phyloP scores from a whole-genome alignment of 2,888 invertebrate species.

The Corbicula japonica region DNA sequence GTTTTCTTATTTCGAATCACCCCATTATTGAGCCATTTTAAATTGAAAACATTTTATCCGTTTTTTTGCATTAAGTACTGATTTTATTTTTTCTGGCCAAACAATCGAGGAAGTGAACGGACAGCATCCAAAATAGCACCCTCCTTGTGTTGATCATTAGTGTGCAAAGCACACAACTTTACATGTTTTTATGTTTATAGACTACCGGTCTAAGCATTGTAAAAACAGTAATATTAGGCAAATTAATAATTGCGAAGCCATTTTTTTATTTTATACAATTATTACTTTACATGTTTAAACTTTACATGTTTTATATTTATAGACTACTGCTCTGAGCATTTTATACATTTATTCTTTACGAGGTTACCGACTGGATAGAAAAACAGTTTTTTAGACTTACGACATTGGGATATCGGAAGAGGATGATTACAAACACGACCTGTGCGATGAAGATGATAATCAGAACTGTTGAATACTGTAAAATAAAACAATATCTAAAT shows the following conservation, averaged over 20 bases:
- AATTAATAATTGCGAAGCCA: not conserved
- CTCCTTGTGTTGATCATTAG: too few relatives aligned
- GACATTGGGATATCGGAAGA: not conserved
- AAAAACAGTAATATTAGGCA: not conserved
- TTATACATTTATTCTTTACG: not conserved
- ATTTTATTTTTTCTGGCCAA: too few relatives aligned
- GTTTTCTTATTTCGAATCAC: too few relatives aligned
- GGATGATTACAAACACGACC: constrained; percentile 23
- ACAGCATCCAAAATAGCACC: too few relatives aligned
- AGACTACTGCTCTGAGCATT: not conserved
- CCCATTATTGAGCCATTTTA: too few relatives aligned
- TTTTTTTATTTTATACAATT: not conserved
- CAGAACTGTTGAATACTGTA: constrained; percentile 34
- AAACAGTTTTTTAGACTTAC: not conserved
- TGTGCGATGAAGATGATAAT: constrained; percentile 16
- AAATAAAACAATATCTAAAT: too few relatives aligned
- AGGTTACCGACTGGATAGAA: not conserved
- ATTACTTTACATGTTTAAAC: not conserved
- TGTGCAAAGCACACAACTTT: too few relatives aligned
- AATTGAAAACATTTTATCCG: too few relatives aligned
- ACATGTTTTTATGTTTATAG: too few relatives aligned
- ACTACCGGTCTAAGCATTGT: too few relatives aligned
- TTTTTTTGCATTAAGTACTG: too few relatives aligned
- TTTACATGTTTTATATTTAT: not conserved
- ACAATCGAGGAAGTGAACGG: too few relatives aligned